Base-by-base conservation (phyloP, 2,888 invertebrate species). In the Stegana nigrithorax region DNA sequence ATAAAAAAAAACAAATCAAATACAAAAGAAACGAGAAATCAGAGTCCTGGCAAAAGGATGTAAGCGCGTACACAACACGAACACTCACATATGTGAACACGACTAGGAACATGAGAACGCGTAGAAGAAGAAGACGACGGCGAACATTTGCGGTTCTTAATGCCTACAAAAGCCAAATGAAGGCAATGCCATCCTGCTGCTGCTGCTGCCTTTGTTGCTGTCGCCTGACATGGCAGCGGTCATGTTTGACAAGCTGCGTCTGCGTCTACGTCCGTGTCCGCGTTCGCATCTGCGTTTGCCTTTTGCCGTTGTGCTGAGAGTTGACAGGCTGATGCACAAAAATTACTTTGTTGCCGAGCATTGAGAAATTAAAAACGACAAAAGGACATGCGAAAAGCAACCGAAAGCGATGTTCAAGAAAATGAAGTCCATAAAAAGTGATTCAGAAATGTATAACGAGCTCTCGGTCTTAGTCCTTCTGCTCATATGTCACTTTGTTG, bases 181-280 rank as follows among this genome's bases (percentile, higher is more conserved):
- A 39, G n/a, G 39, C 39, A 14, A 10, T 39, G 10, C 29, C 10
- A 6, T 29, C 29, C 17, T 17, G 39, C 39, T n/a, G 77, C 78
- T 75, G 75, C 74, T 79, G 77, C 76, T 76, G 14, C 17, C 39
- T n/a, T 36, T 14, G 36, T 36, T 14, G 47, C 23, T 10, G 26
- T 25, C 50, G 12, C n/a, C 47, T 29, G 47, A 59, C 32, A 47
- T 47, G 59, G 27, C 47, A 23, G 59, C 59, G 78, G 78, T 79
- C 72, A 75, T 77, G 78, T 79, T 72, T 77, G 77, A 76, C 79
- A 79, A 72, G 65, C 67, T 65, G 68, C 61, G 65, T 65, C 14
- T 50, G 50, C n/a, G 42, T n/a, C 42, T n/a, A 42, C n/a, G 42
- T 6, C 42, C n/a, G 21, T 17, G 42, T 42, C 14, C 6, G 10